These are phyloP conservation scores for Muscicapa adusta DNA, from an alignment of 2,113 vertebrate species.

Conservation along the genomic window DNA sequence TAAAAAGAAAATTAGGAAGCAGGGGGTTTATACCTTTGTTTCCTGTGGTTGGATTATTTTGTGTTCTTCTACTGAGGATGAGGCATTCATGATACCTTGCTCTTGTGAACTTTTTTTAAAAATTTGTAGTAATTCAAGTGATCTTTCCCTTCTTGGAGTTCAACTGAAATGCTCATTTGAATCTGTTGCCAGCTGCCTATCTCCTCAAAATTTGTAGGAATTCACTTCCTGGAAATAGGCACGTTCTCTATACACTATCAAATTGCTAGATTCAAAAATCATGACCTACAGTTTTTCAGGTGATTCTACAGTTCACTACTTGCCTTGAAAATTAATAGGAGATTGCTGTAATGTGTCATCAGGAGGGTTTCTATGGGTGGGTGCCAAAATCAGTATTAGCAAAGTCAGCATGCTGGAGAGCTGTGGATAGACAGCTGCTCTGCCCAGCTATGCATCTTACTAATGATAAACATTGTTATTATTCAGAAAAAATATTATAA, in stretches of 20 bases:
- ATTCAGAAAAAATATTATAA: not conserved
- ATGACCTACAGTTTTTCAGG: rapidly evolving
- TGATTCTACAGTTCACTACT: not conserved
- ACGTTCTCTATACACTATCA: not conserved
- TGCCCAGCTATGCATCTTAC: not conserved
- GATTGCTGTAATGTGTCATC: not conserved
- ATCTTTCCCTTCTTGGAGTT: not conserved
- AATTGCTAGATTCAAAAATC: not conserved
- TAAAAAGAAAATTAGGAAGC: not conserved
- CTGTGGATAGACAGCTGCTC: not conserved
- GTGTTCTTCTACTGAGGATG: not conserved
- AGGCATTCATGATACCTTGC: not conserved
- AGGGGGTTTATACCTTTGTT: not conserved
- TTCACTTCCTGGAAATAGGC: not conserved
- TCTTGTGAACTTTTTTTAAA: not conserved
- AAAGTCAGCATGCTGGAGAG: not conserved
- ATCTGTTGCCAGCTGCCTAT: not conserved
- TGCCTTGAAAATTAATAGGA: not conserved
- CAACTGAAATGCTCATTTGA: not conserved
- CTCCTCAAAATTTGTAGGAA: not conserved
- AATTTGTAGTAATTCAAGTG: not conserved
- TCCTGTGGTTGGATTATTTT: not conserved
- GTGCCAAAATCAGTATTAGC: not conserved
- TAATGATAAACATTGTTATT: not conserved
- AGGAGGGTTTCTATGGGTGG: not conserved